Percentiles rank a stretch among this genome's conserved stretches.
phyloP scores from a whole-genome alignment of 2,113 vertebrate species.

The Gymnarchus niloticus region DNA sequence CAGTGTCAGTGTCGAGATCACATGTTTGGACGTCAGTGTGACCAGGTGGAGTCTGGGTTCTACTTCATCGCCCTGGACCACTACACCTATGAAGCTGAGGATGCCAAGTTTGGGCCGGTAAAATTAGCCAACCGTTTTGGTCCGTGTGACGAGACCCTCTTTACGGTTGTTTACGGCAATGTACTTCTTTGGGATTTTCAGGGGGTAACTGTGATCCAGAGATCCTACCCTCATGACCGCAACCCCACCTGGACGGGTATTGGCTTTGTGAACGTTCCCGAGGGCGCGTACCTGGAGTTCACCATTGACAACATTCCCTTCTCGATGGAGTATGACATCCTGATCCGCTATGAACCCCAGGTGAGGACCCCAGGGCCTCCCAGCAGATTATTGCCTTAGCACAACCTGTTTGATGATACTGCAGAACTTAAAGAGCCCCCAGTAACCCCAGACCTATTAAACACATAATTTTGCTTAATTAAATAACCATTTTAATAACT shows the following conservation, averaged over 20 bases:
- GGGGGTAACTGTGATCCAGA: constrained; percentile 76
- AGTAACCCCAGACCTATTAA: not conserved
- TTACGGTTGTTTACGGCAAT: not conserved
- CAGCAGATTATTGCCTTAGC: not conserved
- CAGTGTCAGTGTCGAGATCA: constrained; percentile 83
- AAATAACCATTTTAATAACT: not conserved
- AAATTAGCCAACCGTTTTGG: constrained; percentile 46
- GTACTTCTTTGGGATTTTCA: constrained; percentile 40
- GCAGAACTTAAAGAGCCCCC: too few species aligned
- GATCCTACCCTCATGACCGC: constrained; percentile 74
- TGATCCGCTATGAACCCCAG: constrained; percentile 95
- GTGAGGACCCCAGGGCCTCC: constrained; percentile 48
- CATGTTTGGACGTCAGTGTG: constrained; percentile 87
- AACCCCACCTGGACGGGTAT: constrained; percentile 88
- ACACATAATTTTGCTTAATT: not conserved
- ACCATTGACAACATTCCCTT: constrained; percentile 82
- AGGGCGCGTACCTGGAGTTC: constrained; percentile 88
- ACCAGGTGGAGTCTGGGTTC: constrained; percentile 87
- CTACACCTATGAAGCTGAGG: constrained; percentile 92
- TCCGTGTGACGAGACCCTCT: not conserved
- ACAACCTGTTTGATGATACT: not conserved
- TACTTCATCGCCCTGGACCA: constrained; percentile 91
- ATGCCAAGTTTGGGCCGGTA: constrained; percentile 83
- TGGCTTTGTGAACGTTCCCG: constrained; percentile 88
- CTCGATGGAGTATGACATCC: constrained; percentile 92